These are phyloP conservation scores for Ophioninae sp. DNA, from an alignment of 2,888 invertebrate genomes.

Conservation along the genomic window DNA sequence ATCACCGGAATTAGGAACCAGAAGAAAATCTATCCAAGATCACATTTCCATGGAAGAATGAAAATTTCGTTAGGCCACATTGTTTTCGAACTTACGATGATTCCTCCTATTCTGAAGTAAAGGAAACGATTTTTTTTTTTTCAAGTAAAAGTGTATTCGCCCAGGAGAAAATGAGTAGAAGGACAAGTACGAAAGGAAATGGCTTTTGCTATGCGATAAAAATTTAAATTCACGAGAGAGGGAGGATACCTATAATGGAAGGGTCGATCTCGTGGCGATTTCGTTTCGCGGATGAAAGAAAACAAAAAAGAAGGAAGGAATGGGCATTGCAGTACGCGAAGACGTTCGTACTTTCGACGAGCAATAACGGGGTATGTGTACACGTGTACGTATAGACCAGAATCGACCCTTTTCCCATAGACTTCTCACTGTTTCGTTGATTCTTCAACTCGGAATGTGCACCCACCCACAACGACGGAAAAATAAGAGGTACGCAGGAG, in stretches of 20 bases:
- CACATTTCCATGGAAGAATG: not conserved
- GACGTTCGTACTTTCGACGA: constrained; percentile 49
- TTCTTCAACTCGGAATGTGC: constrained; percentile 20
- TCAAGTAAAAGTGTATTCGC: constrained; percentile 43
- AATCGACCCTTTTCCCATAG: constrained; percentile 53
- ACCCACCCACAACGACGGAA: not conserved
- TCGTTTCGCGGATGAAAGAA: constrained; percentile 16
- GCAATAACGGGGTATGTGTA: constrained; percentile 48
- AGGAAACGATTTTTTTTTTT: not conserved
- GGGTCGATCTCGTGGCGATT: constrained; percentile 47
- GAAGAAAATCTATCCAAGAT: not conserved
- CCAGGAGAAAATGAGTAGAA: constrained; percentile 30
- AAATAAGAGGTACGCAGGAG: constrained; percentile 42
- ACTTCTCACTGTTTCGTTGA: constrained; percentile 57
- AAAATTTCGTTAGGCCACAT: not conserved
- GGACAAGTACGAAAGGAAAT: not conserved
- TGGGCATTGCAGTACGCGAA: constrained; percentile 26
- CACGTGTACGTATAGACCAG: constrained; percentile 7
- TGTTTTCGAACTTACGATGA: not conserved
- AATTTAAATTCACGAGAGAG: constrained; percentile 50
- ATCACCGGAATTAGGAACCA: not conserved
- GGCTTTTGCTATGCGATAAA: constrained; percentile 37
- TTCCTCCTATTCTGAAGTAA: too few species aligned
- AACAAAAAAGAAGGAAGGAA: not conserved
- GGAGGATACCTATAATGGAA: not conserved